Conservation (phyloP, 2,888 invertebrate species). For the Nebria salina region DNA sequence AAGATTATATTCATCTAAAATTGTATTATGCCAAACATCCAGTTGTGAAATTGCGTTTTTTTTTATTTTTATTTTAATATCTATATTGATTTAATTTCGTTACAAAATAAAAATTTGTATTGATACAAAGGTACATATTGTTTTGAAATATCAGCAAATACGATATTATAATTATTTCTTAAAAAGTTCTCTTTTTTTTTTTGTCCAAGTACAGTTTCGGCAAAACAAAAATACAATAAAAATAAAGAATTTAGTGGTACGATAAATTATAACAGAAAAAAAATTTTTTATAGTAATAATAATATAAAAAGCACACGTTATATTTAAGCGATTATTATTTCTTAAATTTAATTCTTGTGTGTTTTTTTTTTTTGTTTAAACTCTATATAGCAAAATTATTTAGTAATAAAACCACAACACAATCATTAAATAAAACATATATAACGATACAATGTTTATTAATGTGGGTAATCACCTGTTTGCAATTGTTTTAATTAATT, state of each 20-base stretch:
- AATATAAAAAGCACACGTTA: slow-evolving; percentile 14
- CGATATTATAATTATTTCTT: background rate
- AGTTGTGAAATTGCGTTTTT: slow-evolving; percentile 36
- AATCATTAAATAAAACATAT: background rate
- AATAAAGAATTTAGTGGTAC: slow-evolving; percentile 12
- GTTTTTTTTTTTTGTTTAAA: background rate
- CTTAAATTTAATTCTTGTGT: background rate
- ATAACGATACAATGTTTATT: background rate
- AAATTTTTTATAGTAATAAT: background rate
- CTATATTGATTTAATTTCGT: slow-evolving; percentile 24
- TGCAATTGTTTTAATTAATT: background rate
- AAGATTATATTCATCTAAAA: background rate
- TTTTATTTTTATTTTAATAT: background rate
- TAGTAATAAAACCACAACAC: background rate
- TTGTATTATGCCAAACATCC: slow-evolving; percentile 22
- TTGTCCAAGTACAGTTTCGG: background rate
- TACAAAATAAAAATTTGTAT: slow-evolving; percentile 44
- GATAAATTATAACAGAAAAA: slow-evolving; percentile 11
- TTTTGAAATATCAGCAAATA: slow-evolving; percentile 29
- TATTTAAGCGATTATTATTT: background rate
- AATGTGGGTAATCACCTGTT: slow-evolving; percentile 1
- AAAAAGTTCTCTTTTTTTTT: background rate
- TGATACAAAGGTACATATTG: slow-evolving; percentile 37
- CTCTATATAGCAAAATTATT: background rate
- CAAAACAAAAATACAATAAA: slow-evolving; percentile 5